These are phyloP conservation scores for Eunapius fragilis DNA, from an alignment of 37 sponge, comb jelly and placozoan species.

Conservation along the genomic window DNA sequence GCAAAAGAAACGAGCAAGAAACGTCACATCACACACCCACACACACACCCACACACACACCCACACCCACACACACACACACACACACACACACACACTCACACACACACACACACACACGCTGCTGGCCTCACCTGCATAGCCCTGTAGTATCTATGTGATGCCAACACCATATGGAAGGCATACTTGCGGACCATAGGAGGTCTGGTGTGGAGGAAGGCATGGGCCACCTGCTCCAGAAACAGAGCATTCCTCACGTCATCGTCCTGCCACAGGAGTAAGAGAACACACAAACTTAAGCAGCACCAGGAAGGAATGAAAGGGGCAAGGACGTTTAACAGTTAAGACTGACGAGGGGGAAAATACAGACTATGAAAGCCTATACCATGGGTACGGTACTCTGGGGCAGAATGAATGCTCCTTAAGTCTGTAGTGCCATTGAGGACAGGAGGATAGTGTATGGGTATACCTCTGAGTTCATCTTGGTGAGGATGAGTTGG, in stretches of 20 bases:
- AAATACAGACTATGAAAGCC: no score
- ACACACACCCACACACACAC: neutral
- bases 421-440: no score
- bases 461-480: slow-evolving; percentile 6
- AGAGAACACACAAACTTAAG: no score
- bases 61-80: neutral
- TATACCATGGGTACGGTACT: neutral
- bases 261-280: no score
- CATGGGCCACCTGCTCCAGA: slow-evolving; percentile 92
- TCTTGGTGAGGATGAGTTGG: slow-evolving; percentile 47
- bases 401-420: neutral
- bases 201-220: slow-evolving; percentile 65
- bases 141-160: slow-evolving; percentile 78
- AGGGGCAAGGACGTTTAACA: no score
- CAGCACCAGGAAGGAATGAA: no score
- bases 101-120: slow-evolving; percentile 28
- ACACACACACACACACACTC: neutral
- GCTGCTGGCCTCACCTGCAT: slow-evolving; percentile 46
- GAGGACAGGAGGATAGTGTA: neutral
- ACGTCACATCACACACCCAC: neutral
- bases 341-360: no score
- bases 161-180: slow-evolving; percentile 89
- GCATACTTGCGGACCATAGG: slow-evolving; percentile 85
- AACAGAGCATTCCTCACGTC: slow-evolving; percentile 82
- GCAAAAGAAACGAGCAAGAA: no score